These are phyloP conservation scores for Carcina quercana DNA, from an alignment of 2,888 invertebrate genomes.

Conservation along the genomic window DNA sequence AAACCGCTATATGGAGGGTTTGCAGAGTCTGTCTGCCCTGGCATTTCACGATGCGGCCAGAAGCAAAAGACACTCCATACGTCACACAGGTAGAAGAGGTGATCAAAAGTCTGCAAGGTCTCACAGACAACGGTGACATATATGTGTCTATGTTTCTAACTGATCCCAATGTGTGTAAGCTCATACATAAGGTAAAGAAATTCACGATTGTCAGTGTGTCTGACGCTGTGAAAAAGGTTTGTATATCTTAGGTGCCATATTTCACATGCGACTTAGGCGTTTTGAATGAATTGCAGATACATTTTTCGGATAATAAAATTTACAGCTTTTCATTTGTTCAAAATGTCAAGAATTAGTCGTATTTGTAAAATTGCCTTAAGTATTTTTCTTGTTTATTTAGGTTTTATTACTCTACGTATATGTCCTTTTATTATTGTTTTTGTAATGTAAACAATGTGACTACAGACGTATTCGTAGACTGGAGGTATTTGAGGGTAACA, in stretches of 20 bases:
- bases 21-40: slow-evolving; percentile 54
- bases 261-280: too few relatives aligned
- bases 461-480: too few relatives aligned
- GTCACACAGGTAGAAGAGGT: slow-evolving; percentile 33
- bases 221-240: slow-evolving; percentile 37
- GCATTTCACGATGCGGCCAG: slow-evolving; percentile 49
- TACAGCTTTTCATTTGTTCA: background rate
- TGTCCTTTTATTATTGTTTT: too few relatives aligned
- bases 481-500: too few relatives aligned
- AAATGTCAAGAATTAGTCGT: too few relatives aligned
- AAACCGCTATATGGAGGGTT: slow-evolving; percentile 54
- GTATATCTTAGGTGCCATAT: too few relatives aligned
- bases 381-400: background rate
- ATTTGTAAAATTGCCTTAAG: background rate
- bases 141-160: slow-evolving; percentile 50
- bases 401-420: background rate
- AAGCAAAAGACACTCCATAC: slow-evolving; percentile 39
- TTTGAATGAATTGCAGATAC: too few relatives aligned
- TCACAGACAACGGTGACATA: slow-evolving; percentile 53
- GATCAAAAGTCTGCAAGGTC: slow-evolving; percentile 38
- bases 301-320: too few relatives aligned
- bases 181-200: slow-evolving; percentile 52
- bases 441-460: too few relatives aligned
- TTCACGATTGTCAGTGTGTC: slow-evolving; percentile 45
- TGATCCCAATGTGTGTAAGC: slow-evolving; percentile 42